Percentiles rank a stretch among this genome's conserved stretches.
These are phyloP conservation scores for Nyctibius bracteatus DNA, from an alignment of 2,113 vertebrate genomes.

Conservation along the genomic window DNA sequence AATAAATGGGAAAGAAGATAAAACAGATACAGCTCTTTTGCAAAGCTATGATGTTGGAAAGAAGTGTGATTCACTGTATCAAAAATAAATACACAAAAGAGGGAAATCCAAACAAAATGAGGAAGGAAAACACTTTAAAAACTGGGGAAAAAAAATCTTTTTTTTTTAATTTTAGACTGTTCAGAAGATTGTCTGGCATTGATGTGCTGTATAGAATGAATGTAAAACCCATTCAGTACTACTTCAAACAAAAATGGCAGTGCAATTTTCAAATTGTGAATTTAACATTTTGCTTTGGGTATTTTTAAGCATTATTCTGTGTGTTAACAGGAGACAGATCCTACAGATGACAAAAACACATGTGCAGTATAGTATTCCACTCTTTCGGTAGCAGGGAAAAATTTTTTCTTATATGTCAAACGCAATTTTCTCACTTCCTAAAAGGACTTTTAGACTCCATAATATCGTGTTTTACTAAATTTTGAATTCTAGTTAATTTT, in stretches of 20 bases:
- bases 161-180: neutral
- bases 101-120: neutral
- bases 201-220: neutral
- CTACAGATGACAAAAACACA: neutral
- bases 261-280: neutral
- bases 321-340: neutral
- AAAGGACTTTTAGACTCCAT: neutral
- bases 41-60: neutral
- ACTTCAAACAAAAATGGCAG: neutral
- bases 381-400: neutral
- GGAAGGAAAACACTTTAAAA: neutral
- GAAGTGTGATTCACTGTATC: neutral
- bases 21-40: neutral
- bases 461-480: neutral
- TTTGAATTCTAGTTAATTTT: neutral
- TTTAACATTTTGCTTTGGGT: neutral
- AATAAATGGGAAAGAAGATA: neutral
- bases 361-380: neutral
- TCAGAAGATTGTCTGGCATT: neutral
- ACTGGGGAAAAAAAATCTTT: rapidly evolving
- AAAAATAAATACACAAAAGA: neutral
- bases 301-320: neutral
- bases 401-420: neutral
- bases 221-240: neutral
- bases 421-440: neutral